Conservation (phyloP, 2,113 vertebrate species). For the Brienomyrus brachyistius region DNA sequence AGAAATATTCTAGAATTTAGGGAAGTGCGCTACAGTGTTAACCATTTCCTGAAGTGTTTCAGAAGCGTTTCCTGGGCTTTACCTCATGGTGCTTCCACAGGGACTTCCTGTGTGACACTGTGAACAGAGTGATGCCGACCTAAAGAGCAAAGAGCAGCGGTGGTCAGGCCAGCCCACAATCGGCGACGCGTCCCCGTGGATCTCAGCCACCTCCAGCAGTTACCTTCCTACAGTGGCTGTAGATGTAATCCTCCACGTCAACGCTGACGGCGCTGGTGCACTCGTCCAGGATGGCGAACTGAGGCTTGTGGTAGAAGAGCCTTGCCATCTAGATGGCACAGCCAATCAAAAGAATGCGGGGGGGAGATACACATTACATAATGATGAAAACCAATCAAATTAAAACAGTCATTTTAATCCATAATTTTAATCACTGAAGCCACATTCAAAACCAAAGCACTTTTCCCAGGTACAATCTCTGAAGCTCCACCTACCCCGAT, state of each 20-base stretch:
- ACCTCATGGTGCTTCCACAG: slow-evolving; percentile 96
- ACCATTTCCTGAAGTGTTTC: background rate
- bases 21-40: background rate
- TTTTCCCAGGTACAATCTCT: background rate
- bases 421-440: background rate
- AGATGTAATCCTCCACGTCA: slow-evolving; percentile 94
- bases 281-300: slow-evolving; percentile 97
- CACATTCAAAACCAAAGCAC: background rate
- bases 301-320: slow-evolving; percentile 95
- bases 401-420: background rate
- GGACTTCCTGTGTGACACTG: slow-evolving; percentile 94
- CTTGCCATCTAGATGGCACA: slow-evolving; percentile 80
- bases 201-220: background rate
- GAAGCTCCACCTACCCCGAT: background rate
- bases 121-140: slow-evolving; percentile 95
- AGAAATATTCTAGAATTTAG: background rate
- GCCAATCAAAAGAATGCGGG: background rate
- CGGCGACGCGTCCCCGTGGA: background rate
- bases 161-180: background rate
- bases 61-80: slow-evolving; percentile 20
- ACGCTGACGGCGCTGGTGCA: slow-evolving; percentile 98
- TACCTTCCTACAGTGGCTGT: slow-evolving; percentile 89
- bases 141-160: slow-evolving; percentile 43
- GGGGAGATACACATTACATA: background rate
- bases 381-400: no score